Evolutionary conservation across 2,797 vertebrate genomes (phyloP), one percentile per base, ranked within the genome.

Genomic region (Amphiprion clarkii): DNA sequence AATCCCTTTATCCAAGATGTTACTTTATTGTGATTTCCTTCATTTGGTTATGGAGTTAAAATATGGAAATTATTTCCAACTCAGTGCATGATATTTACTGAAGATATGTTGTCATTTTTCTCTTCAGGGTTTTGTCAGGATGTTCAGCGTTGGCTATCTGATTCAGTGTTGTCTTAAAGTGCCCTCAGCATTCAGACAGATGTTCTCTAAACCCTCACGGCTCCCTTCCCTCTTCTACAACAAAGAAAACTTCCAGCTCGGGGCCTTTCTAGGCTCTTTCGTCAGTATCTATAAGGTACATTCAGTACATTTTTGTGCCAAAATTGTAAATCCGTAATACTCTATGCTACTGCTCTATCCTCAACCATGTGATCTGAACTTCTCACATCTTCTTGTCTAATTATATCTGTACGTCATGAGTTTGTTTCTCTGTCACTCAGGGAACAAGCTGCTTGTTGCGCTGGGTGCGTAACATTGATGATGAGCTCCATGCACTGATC

Each of bases 251-350:
- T 98, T 99, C 89, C 98, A 98, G 81, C 95, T 99, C 0, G 98
- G 97, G 33, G 98, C 97, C 59, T 99, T 99, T 83, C 94, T 99
- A 11, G 98, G 98, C 40, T 99, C 97, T 66, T 99, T 99, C 6
- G 98, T 99, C 93, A 98, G 97, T 92, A 99, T 99, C 93, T 99
- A 99, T 93, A 99, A 99, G 97, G 98, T 99, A 93, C 87, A 19
- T 67, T 46, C 46, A 3, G 31, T 19, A 2, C 10, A 3, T 39
- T 7, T 36, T 10, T 36, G 36, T 39, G 36, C 7, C 36, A 39
- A 39, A 39, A 11, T 12, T 39, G 36, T 39, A 39, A 39, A 39
- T 39, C 36, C 36, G 12, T 39, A 39, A 11, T n/a, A 8, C 8
- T 48, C 46, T 48, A 9, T 48, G 46, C 46, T 23, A 23, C 23